Evolutionary conservation across 1,140 invertebrate species (phyloP), one percentile per base, ranked within the genome.

Genomic region (Dysdera silvatica): DNA sequence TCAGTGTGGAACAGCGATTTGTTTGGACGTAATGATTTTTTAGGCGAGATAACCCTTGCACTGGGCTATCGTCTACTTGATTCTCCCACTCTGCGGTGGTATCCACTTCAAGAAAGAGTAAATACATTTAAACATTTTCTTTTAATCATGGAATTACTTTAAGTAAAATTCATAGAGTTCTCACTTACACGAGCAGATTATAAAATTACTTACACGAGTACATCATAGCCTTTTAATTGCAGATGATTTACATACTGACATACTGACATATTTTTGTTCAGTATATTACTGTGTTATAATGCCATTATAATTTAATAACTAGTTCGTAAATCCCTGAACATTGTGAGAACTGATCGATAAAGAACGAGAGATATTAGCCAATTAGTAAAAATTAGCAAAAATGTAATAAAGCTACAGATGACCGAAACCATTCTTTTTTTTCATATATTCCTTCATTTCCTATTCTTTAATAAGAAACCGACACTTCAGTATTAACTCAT

Each of bases 1-100:
- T 93, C 90, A 28, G 92, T 95, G 6, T 97, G 93, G 93, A 91
- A 96, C 78, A 93, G 90, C 68, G 94, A 96, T 76, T 92, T 94
- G 84, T 95, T 98, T 79, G 93, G 93, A 1, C 81, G 91, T 28
- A 98, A 97, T 77, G 92, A 95, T 78, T 97, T 97, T 78, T 81
- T 98, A 0, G 94, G 93, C 4, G 92, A 98, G 81, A 91, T 97
- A 29, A 85, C 86, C 74, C 85, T 96, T 77, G 83, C 87, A 72
- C 81, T 94, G 70, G 87, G 53, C 31, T 52, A 61, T 31, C 37
- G 54, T 18, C 89, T 75, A 87, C 89, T 75, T 86, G 89, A 79
- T 85, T 92, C 77, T 88, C 95, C 79, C 85, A 89, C 32, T 83
- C 85, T 68, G 87, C 91, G 29, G 73, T 94, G 90, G 87, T 92